Percentiles rank a stretch among this genome's conserved stretches.
Evolutionary conservation across 2,797 vertebrate species (phyloP).

Genomic region (Pteronotus mesoamericanus): DNA sequence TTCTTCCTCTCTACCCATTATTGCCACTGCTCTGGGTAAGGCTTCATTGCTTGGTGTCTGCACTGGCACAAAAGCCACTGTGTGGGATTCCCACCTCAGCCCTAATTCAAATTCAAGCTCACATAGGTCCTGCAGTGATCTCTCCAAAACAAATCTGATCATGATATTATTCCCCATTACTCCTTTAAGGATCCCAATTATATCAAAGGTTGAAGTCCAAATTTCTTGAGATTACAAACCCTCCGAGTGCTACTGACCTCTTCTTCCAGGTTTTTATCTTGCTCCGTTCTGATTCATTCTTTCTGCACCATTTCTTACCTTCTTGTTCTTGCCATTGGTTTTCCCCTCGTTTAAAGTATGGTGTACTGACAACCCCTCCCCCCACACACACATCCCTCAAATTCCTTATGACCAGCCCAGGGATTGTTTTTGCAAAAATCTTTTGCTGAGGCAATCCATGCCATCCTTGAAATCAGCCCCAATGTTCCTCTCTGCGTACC

Average conservation of each 20-base stretch:
- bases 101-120: neutral
- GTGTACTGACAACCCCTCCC: neutral
- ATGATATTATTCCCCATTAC: neutral
- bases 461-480: neutral
- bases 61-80: neutral
- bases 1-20: neutral
- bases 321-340: neutral
- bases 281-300: neutral
- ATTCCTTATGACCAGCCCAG: neutral
- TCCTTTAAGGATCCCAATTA: neutral
- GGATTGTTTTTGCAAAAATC: neutral
- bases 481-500: neutral
- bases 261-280: neutral
- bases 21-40: neutral
- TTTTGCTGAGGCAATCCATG: neutral
- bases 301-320: neutral
- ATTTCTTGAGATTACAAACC: neutral
- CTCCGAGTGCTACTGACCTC: neutral
- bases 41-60: neutral
- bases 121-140: neutral
- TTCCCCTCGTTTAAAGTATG: neutral
- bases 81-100: neutral
- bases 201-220: neutral
- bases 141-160: neutral
- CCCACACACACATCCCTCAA: neutral